Conservation (phyloP, 1,140 invertebrate genomes). For the Camponotus vicinus region DNA sequence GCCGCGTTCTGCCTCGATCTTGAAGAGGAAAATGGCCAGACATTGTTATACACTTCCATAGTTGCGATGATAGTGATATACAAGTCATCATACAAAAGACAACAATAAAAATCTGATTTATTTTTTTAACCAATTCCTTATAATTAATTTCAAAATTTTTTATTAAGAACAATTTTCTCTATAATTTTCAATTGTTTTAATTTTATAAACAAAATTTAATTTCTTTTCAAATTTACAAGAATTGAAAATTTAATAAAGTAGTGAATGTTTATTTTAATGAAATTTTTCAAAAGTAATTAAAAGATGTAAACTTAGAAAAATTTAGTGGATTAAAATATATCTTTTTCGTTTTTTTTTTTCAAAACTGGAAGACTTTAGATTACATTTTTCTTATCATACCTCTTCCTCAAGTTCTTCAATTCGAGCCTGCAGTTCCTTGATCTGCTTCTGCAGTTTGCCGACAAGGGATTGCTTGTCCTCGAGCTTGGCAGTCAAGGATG, state of each 20-base stretch:
- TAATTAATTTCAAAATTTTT: neutral
- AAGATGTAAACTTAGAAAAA: neutral
- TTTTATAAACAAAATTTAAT: neutral
- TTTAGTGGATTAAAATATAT: neutral
- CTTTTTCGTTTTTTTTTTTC: neutral
- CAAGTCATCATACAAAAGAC: neutral
- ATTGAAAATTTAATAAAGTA: neutral
- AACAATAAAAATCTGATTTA: neutral
- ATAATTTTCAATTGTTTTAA: neutral
- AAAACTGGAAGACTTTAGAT: neutral
- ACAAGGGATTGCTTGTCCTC: constrained; percentile 99
- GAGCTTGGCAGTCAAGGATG: constrained; percentile 96
- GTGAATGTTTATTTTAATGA: neutral
- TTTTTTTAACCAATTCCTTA: neutral
- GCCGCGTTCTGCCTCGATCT: constrained; percentile 97
- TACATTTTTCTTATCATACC: constrained; percentile 67
- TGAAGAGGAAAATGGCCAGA: neutral
- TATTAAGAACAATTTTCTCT: neutral
- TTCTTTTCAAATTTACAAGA: neutral
- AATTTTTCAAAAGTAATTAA: neutral
- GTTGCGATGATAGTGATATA: neutral
- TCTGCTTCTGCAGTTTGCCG: constrained; percentile 98
- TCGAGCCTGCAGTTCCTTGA: constrained; percentile 99
- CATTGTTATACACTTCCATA: neutral
- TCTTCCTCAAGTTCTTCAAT: constrained; percentile 99